Percentiles rank a stretch among this genome's conserved stretches.
Conservation (phyloP, 2,113 vertebrate genomes). For the Nannobrachium achirus region DNA sequence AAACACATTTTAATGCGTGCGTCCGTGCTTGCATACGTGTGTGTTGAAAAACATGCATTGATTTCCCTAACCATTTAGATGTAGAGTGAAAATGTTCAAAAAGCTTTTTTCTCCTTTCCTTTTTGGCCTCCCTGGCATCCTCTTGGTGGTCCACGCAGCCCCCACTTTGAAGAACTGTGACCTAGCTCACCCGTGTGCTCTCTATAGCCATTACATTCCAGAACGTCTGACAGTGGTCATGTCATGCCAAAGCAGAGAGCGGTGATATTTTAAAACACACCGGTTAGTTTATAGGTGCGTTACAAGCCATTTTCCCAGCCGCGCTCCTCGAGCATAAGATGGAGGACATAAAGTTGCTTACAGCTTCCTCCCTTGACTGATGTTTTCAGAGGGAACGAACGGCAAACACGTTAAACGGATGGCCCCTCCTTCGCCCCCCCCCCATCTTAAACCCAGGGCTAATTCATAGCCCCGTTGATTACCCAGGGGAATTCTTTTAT, state of each 20-base stretch:
- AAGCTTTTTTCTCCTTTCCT: not conserved
- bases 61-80: too few species aligned
- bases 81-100: too few species aligned
- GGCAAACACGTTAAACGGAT: conserved; percentile 70
- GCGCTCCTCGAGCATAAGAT: conserved; percentile 20
- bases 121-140: not conserved
- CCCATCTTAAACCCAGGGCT: conserved; percentile 69
- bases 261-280: not conserved
- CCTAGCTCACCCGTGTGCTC: too few species aligned
- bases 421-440: conserved; percentile 50
- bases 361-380: conserved; percentile 41
- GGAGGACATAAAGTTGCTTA: conserved; percentile 36
- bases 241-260: not conserved
- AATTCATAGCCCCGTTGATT: conserved; percentile 80
- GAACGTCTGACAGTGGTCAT: not conserved
- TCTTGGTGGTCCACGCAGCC: not conserved
- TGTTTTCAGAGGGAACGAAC: conserved; percentile 69
- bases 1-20: too few species aligned
- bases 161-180: too few species aligned
- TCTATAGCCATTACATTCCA: not conserved
- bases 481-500: conserved; percentile 80
- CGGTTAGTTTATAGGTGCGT: conserved; percentile 4
- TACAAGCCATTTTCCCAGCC: conserved; percentile 5
- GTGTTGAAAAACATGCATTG: too few species aligned
- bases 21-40: too few species aligned